A percentile compares a stretch with the other conserved stretches of the same genome.
Conservation (phyloP, 2,797 vertebrate genomes). For the Argya squamiceps region DNA sequence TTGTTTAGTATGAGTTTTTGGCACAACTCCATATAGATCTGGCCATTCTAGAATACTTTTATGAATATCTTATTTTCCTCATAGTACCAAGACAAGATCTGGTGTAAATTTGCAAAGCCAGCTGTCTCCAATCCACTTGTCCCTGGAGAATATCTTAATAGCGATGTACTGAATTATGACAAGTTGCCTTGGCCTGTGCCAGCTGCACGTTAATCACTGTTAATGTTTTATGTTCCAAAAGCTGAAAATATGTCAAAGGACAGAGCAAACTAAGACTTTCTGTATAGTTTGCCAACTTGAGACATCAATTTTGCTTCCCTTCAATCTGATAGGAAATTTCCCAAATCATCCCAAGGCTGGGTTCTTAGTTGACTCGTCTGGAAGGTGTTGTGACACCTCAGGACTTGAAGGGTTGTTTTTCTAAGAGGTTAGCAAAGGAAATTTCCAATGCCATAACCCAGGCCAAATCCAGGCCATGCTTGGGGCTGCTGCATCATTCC, state of each 20-base stretch:
- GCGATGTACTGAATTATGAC: background rate
- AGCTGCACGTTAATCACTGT: background rate
- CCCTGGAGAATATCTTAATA: slow-evolving; percentile 2
- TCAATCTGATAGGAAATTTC: background rate
- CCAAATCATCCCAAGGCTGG: background rate
- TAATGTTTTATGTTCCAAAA: slow-evolving; percentile 5
- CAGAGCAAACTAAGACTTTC: background rate
- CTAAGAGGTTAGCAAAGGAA: background rate
- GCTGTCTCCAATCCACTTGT: slow-evolving; percentile 1
- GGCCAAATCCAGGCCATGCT: background rate
- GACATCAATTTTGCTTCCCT: background rate
- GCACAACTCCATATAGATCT: background rate
- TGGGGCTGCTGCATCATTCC: background rate
- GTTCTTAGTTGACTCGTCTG: background rate
- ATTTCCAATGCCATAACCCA: background rate
- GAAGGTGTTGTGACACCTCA: background rate
- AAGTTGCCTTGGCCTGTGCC: background rate
- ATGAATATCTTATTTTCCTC: background rate
- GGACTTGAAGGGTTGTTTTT: background rate
- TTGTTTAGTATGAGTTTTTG: slow-evolving; percentile 26
- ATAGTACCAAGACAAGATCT: background rate
- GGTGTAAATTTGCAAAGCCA: slow-evolving; percentile 29
- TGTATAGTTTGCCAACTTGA: background rate
- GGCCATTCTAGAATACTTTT: slow-evolving; percentile 12
- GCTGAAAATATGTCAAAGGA: slow-evolving; percentile 22